These are phyloP conservation scores for Muscicapa adusta DNA, from an alignment of 2,113 vertebrate species.

Conservation along the genomic window DNA sequence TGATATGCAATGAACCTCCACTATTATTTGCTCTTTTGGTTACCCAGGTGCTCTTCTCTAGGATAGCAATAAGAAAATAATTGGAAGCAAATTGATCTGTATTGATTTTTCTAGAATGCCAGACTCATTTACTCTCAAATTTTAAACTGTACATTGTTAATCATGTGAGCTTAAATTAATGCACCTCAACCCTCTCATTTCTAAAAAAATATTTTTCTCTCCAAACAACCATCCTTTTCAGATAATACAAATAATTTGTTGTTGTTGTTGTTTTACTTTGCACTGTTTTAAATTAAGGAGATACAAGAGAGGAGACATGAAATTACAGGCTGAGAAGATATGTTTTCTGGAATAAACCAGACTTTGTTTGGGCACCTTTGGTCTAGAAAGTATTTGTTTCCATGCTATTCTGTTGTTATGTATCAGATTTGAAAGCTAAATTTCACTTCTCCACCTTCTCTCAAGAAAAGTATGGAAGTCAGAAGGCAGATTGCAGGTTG, in stretches of 20 bases:
- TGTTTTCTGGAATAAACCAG: constrained; percentile 6
- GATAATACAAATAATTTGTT: not conserved
- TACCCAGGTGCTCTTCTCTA: not conserved
- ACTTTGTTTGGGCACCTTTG: not conserved
- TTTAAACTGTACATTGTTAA: not conserved
- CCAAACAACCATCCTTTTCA: not conserved
- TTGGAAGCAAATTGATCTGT: not conserved
- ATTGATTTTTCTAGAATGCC: not conserved
- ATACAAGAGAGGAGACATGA: not conserved
- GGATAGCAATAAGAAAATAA: not conserved
- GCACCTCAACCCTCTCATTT: not conserved
- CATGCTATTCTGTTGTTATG: constrained; percentile 4
- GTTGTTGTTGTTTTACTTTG: not conserved
- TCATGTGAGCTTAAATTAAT: not conserved
- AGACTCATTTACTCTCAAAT: not conserved
- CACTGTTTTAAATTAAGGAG: not conserved
- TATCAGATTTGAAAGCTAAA: constrained; percentile 15
- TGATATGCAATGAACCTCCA: not conserved
- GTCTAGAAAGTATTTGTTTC: not conserved
- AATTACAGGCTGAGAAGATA: not conserved
- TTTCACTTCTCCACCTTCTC: constrained; percentile 40
- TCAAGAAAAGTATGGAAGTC: not conserved
- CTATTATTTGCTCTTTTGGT: not conserved
- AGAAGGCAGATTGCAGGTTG: not conserved
- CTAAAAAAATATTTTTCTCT: not conserved